A percentile compares a stretch with the other conserved stretches of the same genome.
Evolutionary conservation across 2,888 invertebrate genomes (phyloP).

Genomic region (Ormyrus pomaceus): DNA sequence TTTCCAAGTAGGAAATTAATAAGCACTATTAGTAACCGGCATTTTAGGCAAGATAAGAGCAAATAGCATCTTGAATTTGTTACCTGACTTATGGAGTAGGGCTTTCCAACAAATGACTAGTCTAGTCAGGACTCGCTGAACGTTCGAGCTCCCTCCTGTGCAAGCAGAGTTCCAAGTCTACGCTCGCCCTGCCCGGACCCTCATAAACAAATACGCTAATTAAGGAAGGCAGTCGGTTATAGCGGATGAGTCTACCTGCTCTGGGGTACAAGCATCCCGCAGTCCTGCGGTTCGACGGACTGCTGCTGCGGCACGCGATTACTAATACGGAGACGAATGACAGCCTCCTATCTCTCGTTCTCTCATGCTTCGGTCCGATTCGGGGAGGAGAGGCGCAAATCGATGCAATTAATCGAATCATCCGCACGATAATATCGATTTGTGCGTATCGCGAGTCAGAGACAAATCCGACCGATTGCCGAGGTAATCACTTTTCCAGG

Average conservation of each 20-base stretch:
- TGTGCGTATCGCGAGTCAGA: constrained; percentile 24
- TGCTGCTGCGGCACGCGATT: constrained; percentile 8
- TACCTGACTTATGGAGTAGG: too few species aligned
- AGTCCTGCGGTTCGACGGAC: constrained; percentile 28
- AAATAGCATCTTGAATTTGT: too few species aligned
- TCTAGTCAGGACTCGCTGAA: too few species aligned
- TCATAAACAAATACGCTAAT: neutral
- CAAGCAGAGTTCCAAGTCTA: too few species aligned
- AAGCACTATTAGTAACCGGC: too few species aligned
- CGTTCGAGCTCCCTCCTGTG: too few species aligned
- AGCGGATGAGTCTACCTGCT: neutral
- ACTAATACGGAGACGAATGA: constrained; percentile 40
- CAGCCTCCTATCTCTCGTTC: neutral
- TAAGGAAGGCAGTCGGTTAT: neutral
- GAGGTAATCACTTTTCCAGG: constrained; percentile 42
- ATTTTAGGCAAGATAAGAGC: too few species aligned
- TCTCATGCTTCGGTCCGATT: too few species aligned
- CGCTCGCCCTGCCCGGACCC: neutral
- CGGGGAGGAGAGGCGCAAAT: neutral
- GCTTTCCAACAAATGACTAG: too few species aligned
- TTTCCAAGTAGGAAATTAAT: too few species aligned
- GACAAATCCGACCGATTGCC: constrained; percentile 17
- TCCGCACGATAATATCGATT: constrained; percentile 37
- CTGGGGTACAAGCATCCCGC: constrained; percentile 22
- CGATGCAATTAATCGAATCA: constrained; percentile 41